These are phyloP conservation scores for Mactra quadrangularis DNA, from an alignment of 1,140 invertebrate genomes.

Conservation along the genomic window DNA sequence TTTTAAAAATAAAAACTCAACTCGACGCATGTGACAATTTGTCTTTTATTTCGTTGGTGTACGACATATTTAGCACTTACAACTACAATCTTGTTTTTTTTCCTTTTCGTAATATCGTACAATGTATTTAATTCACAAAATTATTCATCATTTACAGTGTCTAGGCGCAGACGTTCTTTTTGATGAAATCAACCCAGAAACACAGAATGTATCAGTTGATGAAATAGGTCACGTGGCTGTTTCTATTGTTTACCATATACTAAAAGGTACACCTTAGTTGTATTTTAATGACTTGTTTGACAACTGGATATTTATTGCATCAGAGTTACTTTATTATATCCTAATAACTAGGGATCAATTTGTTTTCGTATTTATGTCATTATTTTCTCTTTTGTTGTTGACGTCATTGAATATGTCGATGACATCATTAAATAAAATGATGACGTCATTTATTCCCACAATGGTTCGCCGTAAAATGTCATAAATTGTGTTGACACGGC, in stretches of 20 bases:
- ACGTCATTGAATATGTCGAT: too few species aligned
- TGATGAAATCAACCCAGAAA: not conserved
- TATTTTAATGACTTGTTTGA: not conserved
- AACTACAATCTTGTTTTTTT: too few species aligned
- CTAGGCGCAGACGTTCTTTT: slow-evolving; percentile 37
- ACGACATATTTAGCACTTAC: too few species aligned
- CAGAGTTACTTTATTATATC: not conserved
- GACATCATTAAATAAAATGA: too few species aligned
- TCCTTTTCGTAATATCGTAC: too few species aligned
- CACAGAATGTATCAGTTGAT: not conserved
- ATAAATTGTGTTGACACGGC: not conserved
- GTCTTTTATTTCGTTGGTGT: too few species aligned
- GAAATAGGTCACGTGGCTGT: slow-evolving; percentile 1
- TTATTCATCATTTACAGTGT: slow-evolving; percentile 21
- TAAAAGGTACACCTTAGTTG: slow-evolving; percentile 17
- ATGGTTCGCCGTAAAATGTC: too few species aligned
- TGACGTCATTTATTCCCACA: too few species aligned
- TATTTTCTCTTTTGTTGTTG: not conserved
- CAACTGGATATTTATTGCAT: not conserved
- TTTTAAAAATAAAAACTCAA: too few species aligned
- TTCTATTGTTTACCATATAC: slow-evolving; percentile 14
- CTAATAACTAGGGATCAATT: not conserved
- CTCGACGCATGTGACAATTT: too few species aligned
- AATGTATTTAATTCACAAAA: too few species aligned
- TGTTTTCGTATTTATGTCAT: not conserved